Evolutionary conservation across 2,888 invertebrate species (phyloP).

Genomic region (Drosophila merina): DNA sequence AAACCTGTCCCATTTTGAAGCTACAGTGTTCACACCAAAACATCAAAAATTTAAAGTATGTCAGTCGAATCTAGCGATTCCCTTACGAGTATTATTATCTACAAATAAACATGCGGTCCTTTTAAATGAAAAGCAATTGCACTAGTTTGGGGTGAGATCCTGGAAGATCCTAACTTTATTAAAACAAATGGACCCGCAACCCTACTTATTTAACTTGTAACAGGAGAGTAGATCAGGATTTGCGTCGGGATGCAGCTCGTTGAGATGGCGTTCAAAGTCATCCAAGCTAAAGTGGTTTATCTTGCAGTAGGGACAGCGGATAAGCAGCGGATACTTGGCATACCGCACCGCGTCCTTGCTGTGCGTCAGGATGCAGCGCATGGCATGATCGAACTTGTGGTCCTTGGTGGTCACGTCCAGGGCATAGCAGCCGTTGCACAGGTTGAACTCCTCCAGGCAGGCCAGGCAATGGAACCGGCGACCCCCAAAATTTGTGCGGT

Average conservation of each 20-base stretch:
- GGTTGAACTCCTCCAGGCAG: slow-evolving; percentile 25
- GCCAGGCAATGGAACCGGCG: slow-evolving; percentile 33
- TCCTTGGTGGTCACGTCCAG: slow-evolving; percentile 23
- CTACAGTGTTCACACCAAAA: slow-evolving; percentile 47
- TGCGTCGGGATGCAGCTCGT: slow-evolving; percentile 19
- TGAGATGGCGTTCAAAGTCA: slow-evolving; percentile 16
- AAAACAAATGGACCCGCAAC: no score
- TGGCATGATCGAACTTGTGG: slow-evolving; percentile 42
- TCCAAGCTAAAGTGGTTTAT: slow-evolving; percentile 24
- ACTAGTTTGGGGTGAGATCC: slow-evolving; percentile 12
- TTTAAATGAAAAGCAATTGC: not conserved
- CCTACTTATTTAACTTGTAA: slow-evolving; percentile 5
- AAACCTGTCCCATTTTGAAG: slow-evolving; percentile 62
- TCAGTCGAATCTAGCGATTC: slow-evolving; percentile 42
- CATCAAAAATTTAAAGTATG: slow-evolving; percentile 49
- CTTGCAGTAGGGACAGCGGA: slow-evolving; percentile 34
- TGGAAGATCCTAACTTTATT: not conserved
- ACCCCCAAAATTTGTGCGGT: slow-evolving; percentile 17
- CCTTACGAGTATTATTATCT: not conserved
- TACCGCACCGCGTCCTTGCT: not conserved
- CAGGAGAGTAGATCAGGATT: slow-evolving; percentile 16
- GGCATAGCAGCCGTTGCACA: slow-evolving; percentile 33
- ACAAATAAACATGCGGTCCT: slow-evolving; percentile 12
- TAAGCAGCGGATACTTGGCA: not conserved
- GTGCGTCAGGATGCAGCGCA: slow-evolving; percentile 23